phyloP scores from a whole-genome alignment of 2,113 vertebrate genomes.

The Plectropomus leopardus region DNA sequence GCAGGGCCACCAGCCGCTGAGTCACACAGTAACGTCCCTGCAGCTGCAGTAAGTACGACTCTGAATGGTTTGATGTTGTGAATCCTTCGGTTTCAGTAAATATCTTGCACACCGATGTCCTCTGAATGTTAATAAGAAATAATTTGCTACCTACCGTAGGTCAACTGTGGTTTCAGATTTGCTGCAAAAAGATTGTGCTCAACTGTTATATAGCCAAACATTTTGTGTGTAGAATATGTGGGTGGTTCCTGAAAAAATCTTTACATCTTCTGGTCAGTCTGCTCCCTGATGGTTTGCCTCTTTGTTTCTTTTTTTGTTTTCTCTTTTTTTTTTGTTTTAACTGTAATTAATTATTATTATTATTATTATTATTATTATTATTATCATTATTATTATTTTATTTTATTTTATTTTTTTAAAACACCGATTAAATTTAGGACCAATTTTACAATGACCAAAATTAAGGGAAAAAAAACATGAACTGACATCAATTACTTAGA shows the following conservation, averaged over 20 bases:
- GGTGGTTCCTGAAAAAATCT: background rate
- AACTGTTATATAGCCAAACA: background rate
- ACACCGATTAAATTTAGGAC: too few species aligned
- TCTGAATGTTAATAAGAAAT: slow-evolving; percentile 19
- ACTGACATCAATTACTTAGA: too few species aligned
- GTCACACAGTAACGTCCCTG: slow-evolving; percentile 42
- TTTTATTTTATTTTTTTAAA: too few species aligned
- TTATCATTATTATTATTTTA: too few species aligned
- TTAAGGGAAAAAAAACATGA: too few species aligned
- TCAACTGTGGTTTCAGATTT: slow-evolving; percentile 11
- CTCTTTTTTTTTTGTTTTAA: too few species aligned
- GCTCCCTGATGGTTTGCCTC: background rate
- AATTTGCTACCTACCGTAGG: slow-evolving; percentile 24
- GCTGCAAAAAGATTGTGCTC: slow-evolving; percentile 10
- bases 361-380: too few species aligned
- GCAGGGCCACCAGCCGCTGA: slow-evolving; percentile 43
- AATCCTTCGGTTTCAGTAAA: slow-evolving; percentile 33
- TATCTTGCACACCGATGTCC: slow-evolving; percentile 22
- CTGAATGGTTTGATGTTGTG: slow-evolving; percentile 38
- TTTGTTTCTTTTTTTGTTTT: too few species aligned
- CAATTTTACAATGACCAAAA: too few species aligned
- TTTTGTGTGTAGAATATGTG: background rate
- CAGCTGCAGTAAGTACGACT: slow-evolving; percentile 9
- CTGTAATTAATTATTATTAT: too few species aligned
- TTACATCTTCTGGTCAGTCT: slow-evolving; percentile 27